Evolutionary conservation across 1,140 invertebrate genomes (phyloP).

Genomic region (Drosophila baimaii): DNA sequence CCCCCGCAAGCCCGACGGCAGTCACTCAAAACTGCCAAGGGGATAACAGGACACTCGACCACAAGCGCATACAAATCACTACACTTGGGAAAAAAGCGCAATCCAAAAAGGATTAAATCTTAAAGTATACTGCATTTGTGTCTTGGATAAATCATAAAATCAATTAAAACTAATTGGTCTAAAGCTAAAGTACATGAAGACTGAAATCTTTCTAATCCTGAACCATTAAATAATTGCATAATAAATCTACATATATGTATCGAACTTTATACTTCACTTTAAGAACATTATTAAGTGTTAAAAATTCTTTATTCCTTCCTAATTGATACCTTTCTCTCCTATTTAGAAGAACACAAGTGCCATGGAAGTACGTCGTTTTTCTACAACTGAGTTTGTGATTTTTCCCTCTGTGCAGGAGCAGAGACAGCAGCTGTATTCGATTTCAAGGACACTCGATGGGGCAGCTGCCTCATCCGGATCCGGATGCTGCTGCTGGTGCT

Average conservation of each 20-base stretch:
- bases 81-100: background rate
- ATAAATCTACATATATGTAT: background rate
- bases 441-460: constrained; percentile 74
- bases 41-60: constrained; percentile 1
- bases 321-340: background rate
- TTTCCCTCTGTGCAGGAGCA: constrained; percentile 24
- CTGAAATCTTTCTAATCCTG: background rate
- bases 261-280: background rate
- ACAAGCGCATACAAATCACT: constrained; percentile 8
- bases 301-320: background rate
- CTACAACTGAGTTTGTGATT: background rate
- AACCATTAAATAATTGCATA: background rate
- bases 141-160: too few relatives aligned
- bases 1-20: background rate
- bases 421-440: constrained; percentile 59
- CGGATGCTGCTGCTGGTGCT: constrained; percentile 32
- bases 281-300: background rate
- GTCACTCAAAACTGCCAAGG: constrained; percentile 12
- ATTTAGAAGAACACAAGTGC: constrained; percentile 5
- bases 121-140: too few relatives aligned
- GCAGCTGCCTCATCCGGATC: constrained; percentile 56
- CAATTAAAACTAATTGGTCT: background rate
- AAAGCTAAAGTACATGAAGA: background rate
- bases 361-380: background rate
- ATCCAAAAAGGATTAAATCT: background rate